A percentile compares a stretch with the other conserved stretches of the same genome.
These are phyloP conservation scores for Trematomus bernacchii DNA, from an alignment of 2,797 vertebrate species.

Conservation along the genomic window DNA sequence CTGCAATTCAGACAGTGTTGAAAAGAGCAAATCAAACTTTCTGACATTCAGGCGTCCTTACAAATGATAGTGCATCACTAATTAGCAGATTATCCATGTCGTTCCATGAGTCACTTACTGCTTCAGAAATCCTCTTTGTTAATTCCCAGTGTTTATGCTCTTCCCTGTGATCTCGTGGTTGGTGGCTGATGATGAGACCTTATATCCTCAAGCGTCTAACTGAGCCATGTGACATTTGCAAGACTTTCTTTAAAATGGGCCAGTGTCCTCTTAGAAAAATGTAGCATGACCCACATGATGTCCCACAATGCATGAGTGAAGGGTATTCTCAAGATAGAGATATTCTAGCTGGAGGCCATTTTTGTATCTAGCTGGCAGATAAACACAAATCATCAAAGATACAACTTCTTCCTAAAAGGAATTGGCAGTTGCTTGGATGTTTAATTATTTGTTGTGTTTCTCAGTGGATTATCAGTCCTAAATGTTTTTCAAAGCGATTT, in stretches of 20 bases:
- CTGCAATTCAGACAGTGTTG: slow-evolving; percentile 15
- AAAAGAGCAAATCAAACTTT: slow-evolving; percentile 29
- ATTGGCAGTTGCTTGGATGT: slow-evolving; percentile 37
- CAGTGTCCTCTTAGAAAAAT: slow-evolving; percentile 65
- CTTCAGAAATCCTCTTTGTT: slow-evolving; percentile 57
- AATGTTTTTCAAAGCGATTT: slow-evolving; percentile 43
- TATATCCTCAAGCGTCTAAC: slow-evolving; percentile 62
- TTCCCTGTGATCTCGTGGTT: slow-evolving; percentile 77
- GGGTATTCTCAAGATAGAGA: slow-evolving; percentile 36
- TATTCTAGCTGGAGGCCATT: background rate
- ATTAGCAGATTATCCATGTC: slow-evolving; percentile 65
- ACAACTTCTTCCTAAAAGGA: slow-evolving; percentile 21
- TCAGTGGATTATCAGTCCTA: slow-evolving; percentile 38
- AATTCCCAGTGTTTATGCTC: slow-evolving; percentile 36
- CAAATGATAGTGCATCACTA: slow-evolving; percentile 53
- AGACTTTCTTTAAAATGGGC: slow-evolving; percentile 63
- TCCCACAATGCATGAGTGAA: slow-evolving; percentile 44
- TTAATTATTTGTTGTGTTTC: slow-evolving; percentile 54
- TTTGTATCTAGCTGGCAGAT: slow-evolving; percentile 27
- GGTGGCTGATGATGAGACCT: slow-evolving; percentile 63
- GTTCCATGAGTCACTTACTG: slow-evolving; percentile 53
- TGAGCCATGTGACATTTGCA: slow-evolving; percentile 80
- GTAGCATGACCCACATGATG: slow-evolving; percentile 75
- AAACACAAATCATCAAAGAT: slow-evolving; percentile 41
- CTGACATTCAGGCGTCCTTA: slow-evolving; percentile 38